Evolutionary conservation across 2,888 invertebrate species (phyloP), one percentile per base, ranked within the genome.

Genomic region (Drosophila infuscata): DNA sequence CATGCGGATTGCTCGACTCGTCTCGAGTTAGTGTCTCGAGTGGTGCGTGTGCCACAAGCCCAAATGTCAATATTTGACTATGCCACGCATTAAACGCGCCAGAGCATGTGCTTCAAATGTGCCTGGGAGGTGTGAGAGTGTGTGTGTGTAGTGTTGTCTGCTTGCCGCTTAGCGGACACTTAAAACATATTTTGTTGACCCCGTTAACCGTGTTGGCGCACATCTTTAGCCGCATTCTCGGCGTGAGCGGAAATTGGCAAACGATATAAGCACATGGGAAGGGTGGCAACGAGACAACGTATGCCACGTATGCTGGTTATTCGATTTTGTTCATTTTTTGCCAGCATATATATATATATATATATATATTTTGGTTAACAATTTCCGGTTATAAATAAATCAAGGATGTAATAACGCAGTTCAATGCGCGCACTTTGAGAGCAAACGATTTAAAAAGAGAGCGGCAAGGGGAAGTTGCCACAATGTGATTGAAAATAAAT

Each of bases 381-480:
- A 88, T 88, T 88, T 88, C 87, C 87, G 75, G 78, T 82, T 90
- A 80, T 88, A 87, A 88, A 86, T 84, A 88, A 86, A 90, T 90
- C 79, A 83, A 79, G 90, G 89, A 89, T 90, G 89, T 87, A 90
- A 90, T 89, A 90, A 85, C 90, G 88, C 90, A 89, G 89, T 70
- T 90, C 88, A 86, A 85, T 89, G 90, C 83, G 65, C 58, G 54
- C 49, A 63, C 61, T 58, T 54, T 41, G 35, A 41, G 33, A 32
- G 46, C 35, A 41, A 65, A 69, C 53, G 56, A 35, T 17, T 4
- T 33, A 29, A 1, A 2, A 4, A 5, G 6, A 6, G 36, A 46
- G 12, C 15, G 48, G 48, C 35, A 35, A 35, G 17, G 25, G 56
- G n/a, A 56, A 8, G 35, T 49, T 48, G 48, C 52, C 71, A 49